A percentile compares a stretch with the other conserved stretches of the same genome.
Conservation (phyloP, 53 echinoderm and acorn worm species). For the Hippasteria phrygiana region DNA sequence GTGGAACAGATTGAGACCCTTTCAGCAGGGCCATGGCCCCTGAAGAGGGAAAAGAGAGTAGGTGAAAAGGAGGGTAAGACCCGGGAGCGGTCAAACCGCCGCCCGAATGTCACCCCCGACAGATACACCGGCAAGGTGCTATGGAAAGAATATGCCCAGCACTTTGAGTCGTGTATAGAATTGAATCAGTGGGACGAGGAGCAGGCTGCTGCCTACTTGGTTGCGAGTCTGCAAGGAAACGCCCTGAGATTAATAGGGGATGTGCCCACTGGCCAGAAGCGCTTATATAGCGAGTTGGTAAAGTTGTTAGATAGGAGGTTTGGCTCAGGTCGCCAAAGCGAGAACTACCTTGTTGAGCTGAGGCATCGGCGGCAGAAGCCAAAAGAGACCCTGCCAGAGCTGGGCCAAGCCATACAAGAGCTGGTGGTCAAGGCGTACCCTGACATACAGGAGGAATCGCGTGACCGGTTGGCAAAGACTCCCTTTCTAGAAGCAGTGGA, state of each 20-base stretch:
- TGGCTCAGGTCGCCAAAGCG: constrained; percentile 49
- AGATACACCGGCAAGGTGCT: constrained; percentile 33
- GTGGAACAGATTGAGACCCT: not conserved
- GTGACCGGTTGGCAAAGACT: constrained; percentile 16
- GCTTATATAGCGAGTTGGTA: constrained; percentile 17
- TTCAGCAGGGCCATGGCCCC: constrained; percentile 9
- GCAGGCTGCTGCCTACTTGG: not conserved
- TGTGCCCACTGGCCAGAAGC: constrained; percentile 1
- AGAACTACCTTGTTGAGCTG: constrained; percentile 47
- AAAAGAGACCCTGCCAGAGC: constrained; percentile 15
- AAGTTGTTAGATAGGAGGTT: constrained; percentile 17
- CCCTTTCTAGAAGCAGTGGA: constrained; percentile 4
- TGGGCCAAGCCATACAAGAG: constrained; percentile 42
- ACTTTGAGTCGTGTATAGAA: constrained; percentile 37
- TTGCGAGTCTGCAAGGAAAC: constrained; percentile 41
- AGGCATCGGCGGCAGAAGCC: constrained; percentile 27
- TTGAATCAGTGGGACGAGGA: constrained; percentile 42
- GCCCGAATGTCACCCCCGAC: constrained; percentile 52
- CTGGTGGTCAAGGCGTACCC: constrained; percentile 48
- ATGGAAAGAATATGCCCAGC: constrained; percentile 39
- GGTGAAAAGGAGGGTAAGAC: not conserved
- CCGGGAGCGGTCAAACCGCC: not conserved
- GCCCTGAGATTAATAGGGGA: constrained; percentile 44
- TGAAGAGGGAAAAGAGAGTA: not conserved
- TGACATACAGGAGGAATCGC: constrained; percentile 39